Conservation (phyloP, 2,888 invertebrate genomes). For the Schrankia costaestrigalis region DNA sequence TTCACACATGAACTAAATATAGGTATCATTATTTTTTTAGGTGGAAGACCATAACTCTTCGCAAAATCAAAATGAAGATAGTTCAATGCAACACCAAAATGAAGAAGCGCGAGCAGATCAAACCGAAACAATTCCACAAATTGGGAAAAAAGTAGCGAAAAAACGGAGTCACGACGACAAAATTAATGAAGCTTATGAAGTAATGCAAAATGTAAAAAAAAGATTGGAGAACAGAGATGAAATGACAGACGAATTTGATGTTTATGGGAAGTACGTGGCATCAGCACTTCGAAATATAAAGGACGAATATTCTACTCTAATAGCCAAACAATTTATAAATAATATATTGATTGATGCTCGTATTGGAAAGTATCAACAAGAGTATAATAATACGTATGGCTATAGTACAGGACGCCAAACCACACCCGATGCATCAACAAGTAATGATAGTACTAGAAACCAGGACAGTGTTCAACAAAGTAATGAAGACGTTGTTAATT, state of each 20-base stretch:
- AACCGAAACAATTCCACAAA: too few species aligned
- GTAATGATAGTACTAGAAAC: conserved; percentile 4
- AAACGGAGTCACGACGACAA: too few species aligned
- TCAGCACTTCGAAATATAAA: conserved; percentile 13
- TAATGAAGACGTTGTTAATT: not conserved
- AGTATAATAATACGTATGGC: not conserved
- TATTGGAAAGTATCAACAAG: not conserved
- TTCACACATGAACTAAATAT: too few species aligned
- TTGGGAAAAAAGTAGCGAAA: too few species aligned
- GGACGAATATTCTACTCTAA: conserved; percentile 8
- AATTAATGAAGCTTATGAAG: too few species aligned
- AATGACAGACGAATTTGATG: conserved; percentile 12
- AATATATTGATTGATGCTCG: conserved; percentile 11
- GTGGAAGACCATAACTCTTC: too few species aligned
- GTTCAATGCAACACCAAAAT: too few species aligned
- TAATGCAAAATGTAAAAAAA: too few species aligned
- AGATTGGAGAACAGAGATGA: too few species aligned
- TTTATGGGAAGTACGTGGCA: conserved; percentile 17
- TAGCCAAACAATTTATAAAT: conserved; percentile 19
- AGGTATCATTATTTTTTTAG: too few species aligned
- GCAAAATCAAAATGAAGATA: too few species aligned
- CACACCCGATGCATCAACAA: conserved; percentile 1
- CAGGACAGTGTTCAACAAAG: conserved; percentile 4
- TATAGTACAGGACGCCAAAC: not conserved
- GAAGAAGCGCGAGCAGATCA: too few species aligned